A percentile compares a stretch with the other conserved stretches of the same genome.
These are phyloP conservation scores for Ligdia adustata DNA, from an alignment of 2,888 invertebrate species.

Conservation along the genomic window DNA sequence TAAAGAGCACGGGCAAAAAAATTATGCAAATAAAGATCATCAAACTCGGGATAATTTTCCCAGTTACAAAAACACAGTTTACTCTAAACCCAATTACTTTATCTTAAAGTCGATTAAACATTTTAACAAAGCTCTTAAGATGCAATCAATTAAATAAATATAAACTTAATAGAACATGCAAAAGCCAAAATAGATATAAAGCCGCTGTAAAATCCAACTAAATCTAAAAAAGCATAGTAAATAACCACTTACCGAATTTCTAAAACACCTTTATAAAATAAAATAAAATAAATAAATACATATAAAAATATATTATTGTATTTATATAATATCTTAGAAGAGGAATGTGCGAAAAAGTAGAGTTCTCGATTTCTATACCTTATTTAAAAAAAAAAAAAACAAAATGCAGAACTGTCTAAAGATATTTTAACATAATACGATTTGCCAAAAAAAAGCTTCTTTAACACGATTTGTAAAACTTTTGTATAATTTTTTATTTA, in stretches of 20 bases:
- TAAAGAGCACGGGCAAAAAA: too few relatives aligned
- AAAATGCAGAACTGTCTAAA: not conserved
- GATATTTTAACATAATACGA: slow-evolving; percentile 26
- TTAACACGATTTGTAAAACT: slow-evolving; percentile 1
- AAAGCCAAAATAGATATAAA: not conserved
- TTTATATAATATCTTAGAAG: slow-evolving; percentile 39
- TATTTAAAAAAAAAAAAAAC: too few relatives aligned
- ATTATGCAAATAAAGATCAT: too few relatives aligned
- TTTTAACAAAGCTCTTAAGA: too few relatives aligned
- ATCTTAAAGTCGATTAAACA: too few relatives aligned
- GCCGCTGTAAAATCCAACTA: not conserved
- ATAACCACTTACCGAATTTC: not conserved
- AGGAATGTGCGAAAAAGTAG: slow-evolving; percentile 81
- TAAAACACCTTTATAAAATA: not conserved
- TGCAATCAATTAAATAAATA: not conserved
- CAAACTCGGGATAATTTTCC: too few relatives aligned
- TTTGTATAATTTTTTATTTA: not conserved
- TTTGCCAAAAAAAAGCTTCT: slow-evolving; percentile 14
- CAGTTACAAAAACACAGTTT: too few relatives aligned
- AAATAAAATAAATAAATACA: not conserved
- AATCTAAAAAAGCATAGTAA: not conserved
- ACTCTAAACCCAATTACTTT: too few relatives aligned
- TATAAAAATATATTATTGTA: slow-evolving; percentile 1
- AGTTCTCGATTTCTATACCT: not conserved
- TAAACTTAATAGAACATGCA: not conserved